Conservation (phyloP, 1,140 invertebrate genomes). For the Leucophenga varia region DNA sequence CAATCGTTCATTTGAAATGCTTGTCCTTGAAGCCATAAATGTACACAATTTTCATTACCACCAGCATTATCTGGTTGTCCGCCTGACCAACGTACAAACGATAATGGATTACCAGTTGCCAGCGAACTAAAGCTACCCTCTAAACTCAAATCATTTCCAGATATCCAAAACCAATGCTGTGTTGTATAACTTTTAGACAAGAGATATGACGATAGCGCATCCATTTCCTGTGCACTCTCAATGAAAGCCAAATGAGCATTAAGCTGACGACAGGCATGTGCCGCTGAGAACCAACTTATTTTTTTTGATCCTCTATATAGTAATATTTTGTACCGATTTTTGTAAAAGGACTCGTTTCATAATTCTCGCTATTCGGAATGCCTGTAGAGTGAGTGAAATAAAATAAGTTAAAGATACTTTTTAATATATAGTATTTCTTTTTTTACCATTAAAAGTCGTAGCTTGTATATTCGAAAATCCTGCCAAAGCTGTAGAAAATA, state of each 20-base stretch:
- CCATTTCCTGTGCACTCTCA: constrained; percentile 11
- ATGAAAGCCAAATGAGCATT: constrained; percentile 9
- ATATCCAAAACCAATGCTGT: constrained; percentile 13
- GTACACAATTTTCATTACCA: constrained; percentile 43
- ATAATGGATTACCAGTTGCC: constrained; percentile 34
- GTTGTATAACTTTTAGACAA: background rate
- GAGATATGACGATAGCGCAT: constrained; percentile 1
- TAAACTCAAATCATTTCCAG: constrained; percentile 15
- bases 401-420: too few species aligned
- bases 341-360: background rate
- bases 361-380: too few species aligned
- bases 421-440: too few species aligned
- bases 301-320: background rate
- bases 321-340: constrained; percentile 11
- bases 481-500: too few species aligned
- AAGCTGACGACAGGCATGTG: constrained; percentile 6
- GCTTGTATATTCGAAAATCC: too few species aligned
- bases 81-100: constrained; percentile 35
- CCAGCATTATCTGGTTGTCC: constrained; percentile 44
- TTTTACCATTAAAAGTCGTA: too few species aligned
- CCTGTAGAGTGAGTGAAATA: too few species aligned
- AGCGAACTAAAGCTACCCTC: constrained; percentile 30
- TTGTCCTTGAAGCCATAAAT: constrained; percentile 8
- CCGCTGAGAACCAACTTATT: constrained; percentile 4
- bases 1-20: constrained; percentile 23